phyloP scores from a whole-genome alignment of 2,888 invertebrate genomes.

The Clanis bilineata region DNA sequence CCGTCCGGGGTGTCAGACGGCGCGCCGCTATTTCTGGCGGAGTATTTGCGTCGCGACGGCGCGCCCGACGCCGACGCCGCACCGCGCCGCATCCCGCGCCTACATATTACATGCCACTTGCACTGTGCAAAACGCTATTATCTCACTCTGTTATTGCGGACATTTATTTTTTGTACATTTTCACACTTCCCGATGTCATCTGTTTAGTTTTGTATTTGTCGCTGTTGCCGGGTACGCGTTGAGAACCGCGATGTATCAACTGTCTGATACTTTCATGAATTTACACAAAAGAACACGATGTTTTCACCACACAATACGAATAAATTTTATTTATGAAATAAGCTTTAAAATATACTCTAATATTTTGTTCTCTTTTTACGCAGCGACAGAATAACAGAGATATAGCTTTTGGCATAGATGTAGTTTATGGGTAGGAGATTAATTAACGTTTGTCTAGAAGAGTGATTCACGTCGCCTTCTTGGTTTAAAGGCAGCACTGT shows the following conservation, averaged over 20 bases:
- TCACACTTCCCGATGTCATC: background rate
- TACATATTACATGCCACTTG: slow-evolving; percentile 57
- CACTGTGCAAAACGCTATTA: slow-evolving; percentile 45
- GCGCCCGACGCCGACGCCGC: too few relatives aligned
- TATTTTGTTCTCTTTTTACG: background rate
- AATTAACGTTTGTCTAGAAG: too few relatives aligned
- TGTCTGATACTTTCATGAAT: background rate
- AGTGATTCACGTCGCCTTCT: too few relatives aligned
- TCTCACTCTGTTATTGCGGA: slow-evolving; percentile 31
- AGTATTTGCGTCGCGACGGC: slow-evolving; percentile 67
- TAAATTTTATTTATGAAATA: background rate
- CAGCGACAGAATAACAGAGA: too few relatives aligned
- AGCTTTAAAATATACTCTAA: background rate
- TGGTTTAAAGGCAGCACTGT: too few relatives aligned
- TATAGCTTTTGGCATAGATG: too few relatives aligned
- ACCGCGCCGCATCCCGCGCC: slow-evolving; percentile 42
- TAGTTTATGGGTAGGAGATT: too few relatives aligned
- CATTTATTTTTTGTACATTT: slow-evolving; percentile 9
- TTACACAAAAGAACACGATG: background rate
- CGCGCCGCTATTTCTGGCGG: slow-evolving; percentile 69
- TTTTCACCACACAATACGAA: background rate
- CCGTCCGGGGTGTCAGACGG: slow-evolving; percentile 68
- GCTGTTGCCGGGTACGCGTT: background rate
- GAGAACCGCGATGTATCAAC: background rate
- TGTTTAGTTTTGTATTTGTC: background rate